Percentiles rank a stretch among this genome's conserved stretches.
These are phyloP conservation scores for Silurus meridionalis DNA, from an alignment of 2,113 vertebrate genomes.

Conservation along the genomic window DNA sequence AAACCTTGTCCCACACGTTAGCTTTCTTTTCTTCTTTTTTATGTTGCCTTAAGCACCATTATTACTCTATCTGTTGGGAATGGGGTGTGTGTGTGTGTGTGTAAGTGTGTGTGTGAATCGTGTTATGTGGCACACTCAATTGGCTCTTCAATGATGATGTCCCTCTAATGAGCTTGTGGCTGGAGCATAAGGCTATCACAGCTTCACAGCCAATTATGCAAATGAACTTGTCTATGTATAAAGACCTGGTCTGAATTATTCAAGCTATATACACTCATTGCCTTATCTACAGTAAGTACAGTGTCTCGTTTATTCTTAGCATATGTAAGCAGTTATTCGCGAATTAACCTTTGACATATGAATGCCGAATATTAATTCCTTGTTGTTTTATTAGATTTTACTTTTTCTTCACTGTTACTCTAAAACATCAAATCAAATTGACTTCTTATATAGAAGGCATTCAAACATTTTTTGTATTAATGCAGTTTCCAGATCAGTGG, in stretches of 20 bases:
- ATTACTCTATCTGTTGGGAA: background rate
- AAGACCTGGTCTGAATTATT: conserved; percentile 2
- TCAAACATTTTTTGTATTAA: background rate
- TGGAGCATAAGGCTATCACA: conserved; percentile 17
- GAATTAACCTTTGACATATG: background rate
- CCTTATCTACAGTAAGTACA: background rate
- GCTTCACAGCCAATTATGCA: conserved; percentile 28
- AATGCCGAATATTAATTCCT: background rate
- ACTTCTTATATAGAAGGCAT: no score
- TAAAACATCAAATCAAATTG: no score
- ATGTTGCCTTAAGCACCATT: background rate
- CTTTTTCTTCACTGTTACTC: no score
- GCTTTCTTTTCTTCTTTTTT: background rate
- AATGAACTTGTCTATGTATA: conserved; percentile 14
- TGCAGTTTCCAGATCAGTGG: no score
- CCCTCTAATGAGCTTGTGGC: conserved; percentile 5
- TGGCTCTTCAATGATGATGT: conserved; percentile 37
- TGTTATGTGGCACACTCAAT: conserved; percentile 21
- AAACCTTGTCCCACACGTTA: background rate
- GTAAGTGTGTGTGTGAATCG: background rate
- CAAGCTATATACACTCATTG: background rate
- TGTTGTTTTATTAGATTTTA: no score
- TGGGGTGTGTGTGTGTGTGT: background rate
- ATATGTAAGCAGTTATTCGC: background rate
- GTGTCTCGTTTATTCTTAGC: background rate